These are phyloP conservation scores for Anoplopoma fimbria DNA, from an alignment of 2,113 vertebrate genomes.

Conservation along the genomic window DNA sequence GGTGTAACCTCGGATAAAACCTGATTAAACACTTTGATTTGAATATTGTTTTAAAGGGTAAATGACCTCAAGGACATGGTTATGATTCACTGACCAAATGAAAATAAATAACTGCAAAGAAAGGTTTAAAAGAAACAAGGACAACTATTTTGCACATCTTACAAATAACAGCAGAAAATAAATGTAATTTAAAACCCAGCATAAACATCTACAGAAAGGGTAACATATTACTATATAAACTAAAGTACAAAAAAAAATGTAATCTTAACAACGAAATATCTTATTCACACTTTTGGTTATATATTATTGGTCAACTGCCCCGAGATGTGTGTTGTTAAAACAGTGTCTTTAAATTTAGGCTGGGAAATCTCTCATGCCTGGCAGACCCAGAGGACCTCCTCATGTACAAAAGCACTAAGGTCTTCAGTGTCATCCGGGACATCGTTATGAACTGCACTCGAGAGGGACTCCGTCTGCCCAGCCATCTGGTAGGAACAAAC, in stretches of 20 bases:
- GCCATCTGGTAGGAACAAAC: conserved; percentile 74
- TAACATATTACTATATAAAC: background rate
- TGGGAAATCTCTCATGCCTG: conserved; percentile 80
- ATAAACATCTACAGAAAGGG: background rate
- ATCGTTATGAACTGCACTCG: conserved; percentile 76
- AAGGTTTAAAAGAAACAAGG: background rate
- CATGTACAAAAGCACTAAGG: conserved; percentile 68
- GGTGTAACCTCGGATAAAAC: background rate
- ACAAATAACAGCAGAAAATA: too few relatives aligned
- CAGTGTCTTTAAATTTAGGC: conserved; percentile 63
- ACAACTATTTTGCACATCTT: too few relatives aligned
- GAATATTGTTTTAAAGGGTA: background rate
- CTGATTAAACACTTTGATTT: background rate
- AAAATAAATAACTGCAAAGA: background rate
- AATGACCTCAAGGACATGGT: background rate
- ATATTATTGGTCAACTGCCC: too few relatives aligned
- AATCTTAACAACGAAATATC: too few relatives aligned
- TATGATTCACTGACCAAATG: background rate
- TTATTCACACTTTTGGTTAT: too few relatives aligned
- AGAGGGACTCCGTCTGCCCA: conserved; percentile 72
- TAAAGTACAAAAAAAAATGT: too few relatives aligned
- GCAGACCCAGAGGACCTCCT: conserved; percentile 76
- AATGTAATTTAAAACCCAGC: background rate
- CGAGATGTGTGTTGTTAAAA: conserved; percentile 16
- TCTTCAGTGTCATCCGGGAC: conserved; percentile 76